Conservation (phyloP, 2,888 invertebrate genomes). For the Ochropleura leucogaster region DNA sequence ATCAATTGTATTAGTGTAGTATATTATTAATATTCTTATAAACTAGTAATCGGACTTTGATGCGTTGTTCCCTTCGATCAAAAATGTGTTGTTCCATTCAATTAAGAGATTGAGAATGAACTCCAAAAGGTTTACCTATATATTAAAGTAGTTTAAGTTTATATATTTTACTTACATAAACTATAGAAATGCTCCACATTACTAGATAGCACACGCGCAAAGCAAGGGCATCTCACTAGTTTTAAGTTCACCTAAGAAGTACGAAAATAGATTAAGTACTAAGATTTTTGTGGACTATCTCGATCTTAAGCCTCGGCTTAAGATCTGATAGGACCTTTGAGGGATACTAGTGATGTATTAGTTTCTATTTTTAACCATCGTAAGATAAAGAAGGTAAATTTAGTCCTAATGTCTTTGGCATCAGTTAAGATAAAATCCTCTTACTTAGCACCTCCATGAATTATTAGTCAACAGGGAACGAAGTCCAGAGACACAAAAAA, state of each 20-base stretch:
- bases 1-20: too few relatives aligned
- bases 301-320: slow-evolving; percentile 2
- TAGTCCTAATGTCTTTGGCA: background rate
- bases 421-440: background rate
- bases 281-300: background rate
- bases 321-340: background rate
- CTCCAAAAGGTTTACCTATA: too few relatives aligned
- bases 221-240: background rate
- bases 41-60: background rate
- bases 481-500: background rate
- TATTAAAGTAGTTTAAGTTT: too few relatives aligned
- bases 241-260: background rate
- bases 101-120: too few relatives aligned
- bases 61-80: background rate
- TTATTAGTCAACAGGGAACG: slow-evolving; percentile 17
- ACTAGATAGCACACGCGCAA: background rate
- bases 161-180: too few relatives aligned
- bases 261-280: background rate
- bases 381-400: background rate
- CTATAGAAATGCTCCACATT: background rate
- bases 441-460: slow-evolving; percentile 4
- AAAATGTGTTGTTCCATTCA: background rate
- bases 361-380: slow-evolving; percentile 5
- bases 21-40: too few relatives aligned
- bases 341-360: slow-evolving; percentile 2